Base-by-base conservation (phyloP, 1,140 invertebrate species). In the Temnothorax curvispinosus region DNA sequence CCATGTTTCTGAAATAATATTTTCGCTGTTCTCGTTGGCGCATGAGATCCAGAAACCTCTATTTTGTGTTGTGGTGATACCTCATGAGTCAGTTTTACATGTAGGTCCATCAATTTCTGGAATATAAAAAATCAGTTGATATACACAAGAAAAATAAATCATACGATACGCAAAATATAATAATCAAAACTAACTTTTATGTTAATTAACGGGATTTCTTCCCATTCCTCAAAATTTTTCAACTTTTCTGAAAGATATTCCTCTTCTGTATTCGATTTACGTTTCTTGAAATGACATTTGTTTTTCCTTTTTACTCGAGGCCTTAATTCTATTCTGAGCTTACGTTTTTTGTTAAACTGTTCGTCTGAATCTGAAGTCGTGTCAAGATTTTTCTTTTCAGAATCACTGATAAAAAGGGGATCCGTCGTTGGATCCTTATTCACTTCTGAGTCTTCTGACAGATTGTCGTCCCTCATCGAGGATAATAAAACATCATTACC, bases 21-120 rank as follows among this genome's bases (percentile, higher is more conserved):
- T n/a, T 67, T 89, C 47, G 93, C 54, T 75, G 21, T 1, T 76
- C 18, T 32, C 18, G 54, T 91, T 32, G 89, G 78, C 15, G 67
- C 6, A 35, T 67, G 56, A n/a, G 91, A 90, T 41, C 91, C 82
- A 71, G 50, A 9, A 41, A 8, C 47, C 87, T 94, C 92, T 60
- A 95, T 87, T 87, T 89, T 76, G 86, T 95, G 94, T 85, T 95
- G 95, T 0, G 75, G 87, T 18, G 91, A 92, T 56, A 95, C 90
- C 56, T 92, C 5, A 21, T 95, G 93, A 35, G 80, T 91, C 18
- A 94, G 27, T 67, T 87, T 65, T 60, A 95, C 88, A 38, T 52
- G 3, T 15, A 95, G 44, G 1, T 65, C 27, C 15, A 75, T 27
- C 18, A 95, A 80, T 89, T 88, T 90, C 94, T 94, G 60, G n/a